Conservation (phyloP, 2,888 invertebrate species). For the Halictus quadricinctus region DNA sequence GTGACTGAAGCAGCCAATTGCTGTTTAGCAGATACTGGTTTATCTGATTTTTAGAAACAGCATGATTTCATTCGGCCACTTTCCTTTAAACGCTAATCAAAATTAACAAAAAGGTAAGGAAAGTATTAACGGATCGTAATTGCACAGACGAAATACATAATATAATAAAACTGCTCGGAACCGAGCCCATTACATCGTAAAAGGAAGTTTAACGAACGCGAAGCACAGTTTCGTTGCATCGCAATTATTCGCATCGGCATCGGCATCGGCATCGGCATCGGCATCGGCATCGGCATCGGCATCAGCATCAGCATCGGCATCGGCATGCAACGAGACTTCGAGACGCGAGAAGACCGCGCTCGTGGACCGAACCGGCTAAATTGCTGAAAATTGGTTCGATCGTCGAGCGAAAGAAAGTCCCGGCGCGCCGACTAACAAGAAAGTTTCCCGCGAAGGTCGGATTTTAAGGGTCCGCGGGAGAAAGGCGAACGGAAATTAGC, state of each 20-base stretch:
- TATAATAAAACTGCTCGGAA: background rate
- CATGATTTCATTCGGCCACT: background rate
- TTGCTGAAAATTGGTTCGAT: conserved; percentile 14
- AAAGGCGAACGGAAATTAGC: conserved; percentile 42
- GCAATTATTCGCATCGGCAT: background rate
- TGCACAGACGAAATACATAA: background rate
- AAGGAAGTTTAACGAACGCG: conserved; percentile 5
- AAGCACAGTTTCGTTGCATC: background rate
- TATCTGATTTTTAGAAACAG: background rate
- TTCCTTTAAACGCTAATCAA: background rate
- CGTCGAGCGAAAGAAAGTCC: conserved; percentile 28
- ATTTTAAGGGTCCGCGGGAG: conserved; percentile 50
- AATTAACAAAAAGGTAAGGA: background rate
- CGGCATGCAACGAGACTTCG: background rate
- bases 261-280: too few species aligned
- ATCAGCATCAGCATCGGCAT: too few species aligned
- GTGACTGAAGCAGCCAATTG: too few species aligned
- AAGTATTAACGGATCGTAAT: background rate
- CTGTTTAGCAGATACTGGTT: background rate
- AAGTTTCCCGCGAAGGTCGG: conserved; percentile 34
- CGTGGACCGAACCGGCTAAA: conserved; percentile 6
- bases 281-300: too few species aligned
- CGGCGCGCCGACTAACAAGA: conserved; percentile 10
- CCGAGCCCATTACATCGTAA: background rate
- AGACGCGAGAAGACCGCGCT: background rate